Evolutionary conservation across 2,797 vertebrate genomes (phyloP), one percentile per base, ranked within the genome.

Genomic region (Otus scops): DNA sequence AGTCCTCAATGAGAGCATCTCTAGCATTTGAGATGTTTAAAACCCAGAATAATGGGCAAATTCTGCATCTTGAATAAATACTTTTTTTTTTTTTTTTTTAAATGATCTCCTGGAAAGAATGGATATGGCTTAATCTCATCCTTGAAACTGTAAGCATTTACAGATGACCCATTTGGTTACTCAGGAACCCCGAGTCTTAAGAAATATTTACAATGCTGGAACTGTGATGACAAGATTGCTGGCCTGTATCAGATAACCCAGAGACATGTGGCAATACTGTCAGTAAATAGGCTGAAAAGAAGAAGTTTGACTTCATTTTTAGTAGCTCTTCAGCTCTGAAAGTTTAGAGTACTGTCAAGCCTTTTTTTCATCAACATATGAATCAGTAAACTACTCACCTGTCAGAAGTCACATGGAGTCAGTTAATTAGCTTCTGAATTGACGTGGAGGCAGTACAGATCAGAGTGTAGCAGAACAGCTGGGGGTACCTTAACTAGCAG

Each of bases 381-480:
- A 67, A 73, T 91, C 77, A 26, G 61, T 85, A 68, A 90, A 79
- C 26, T 92, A 63, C 54, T 94, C 51, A 76, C 34, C 61, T 94
- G 69, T 92, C 71, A 90, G 82, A 92, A 95, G 84, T 97, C 89
- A 87, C 47, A 51, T 70, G 79, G 67, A 94, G 82, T 48, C 64
- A 68, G 51, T 92, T 97, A 96, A 97, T 97, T 95, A 94, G 34
- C 74, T 83, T 4, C 61, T 48, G 51, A 87, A 65, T 53, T 96
- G 92, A 60, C 0, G 0, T 15, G n/a, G 89, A 95, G 75, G 53
- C 53, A 48, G 48, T 39, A 51, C 38, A 88, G 93, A 93, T 94
- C 61, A 95, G 80, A 97, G 74, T 36, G 30, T 41, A 56, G n/a
- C 63, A 74, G 32, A 96, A 74, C 93, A 97, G 93, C 88, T 90